A percentile compares a stretch with the other conserved stretches of the same genome.
Conservation (phyloP, 2,797 vertebrate species). For the Periophthalmus magnuspinnatus region DNA sequence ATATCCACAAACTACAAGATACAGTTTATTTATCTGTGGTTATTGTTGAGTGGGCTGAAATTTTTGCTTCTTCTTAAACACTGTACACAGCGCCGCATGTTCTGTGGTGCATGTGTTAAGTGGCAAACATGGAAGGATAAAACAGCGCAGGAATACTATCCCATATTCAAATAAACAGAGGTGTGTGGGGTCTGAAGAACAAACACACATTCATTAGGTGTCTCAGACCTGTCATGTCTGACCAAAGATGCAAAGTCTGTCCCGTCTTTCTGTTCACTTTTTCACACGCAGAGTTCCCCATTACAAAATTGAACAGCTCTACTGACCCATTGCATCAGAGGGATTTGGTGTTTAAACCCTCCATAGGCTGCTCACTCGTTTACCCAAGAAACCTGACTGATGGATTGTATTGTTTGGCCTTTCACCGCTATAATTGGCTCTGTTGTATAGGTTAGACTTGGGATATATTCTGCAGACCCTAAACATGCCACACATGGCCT, state of each 20-base stretch:
- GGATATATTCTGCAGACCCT: constrained; percentile 83
- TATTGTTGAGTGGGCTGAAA: constrained; percentile 50
- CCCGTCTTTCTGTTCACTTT: constrained; percentile 35
- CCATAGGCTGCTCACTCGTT: constrained; percentile 71
- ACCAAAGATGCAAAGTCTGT: constrained; percentile 45
- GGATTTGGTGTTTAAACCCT: constrained; percentile 74
- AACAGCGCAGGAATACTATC: constrained; percentile 79
- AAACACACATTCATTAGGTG: constrained; percentile 79
- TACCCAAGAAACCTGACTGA: constrained; percentile 76
- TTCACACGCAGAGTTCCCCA: constrained; percentile 54
- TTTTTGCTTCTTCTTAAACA: constrained; percentile 26
- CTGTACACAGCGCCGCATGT: constrained; percentile 17
- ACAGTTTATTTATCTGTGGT: constrained; percentile 64
- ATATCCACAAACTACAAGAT: constrained; percentile 63
- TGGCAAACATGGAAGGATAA: constrained; percentile 71
- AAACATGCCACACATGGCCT: constrained; percentile 82
- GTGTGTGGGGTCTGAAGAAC: constrained; percentile 76
- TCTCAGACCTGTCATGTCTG: constrained; percentile 56
- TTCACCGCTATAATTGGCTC: constrained; percentile 77
- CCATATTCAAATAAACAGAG: constrained; percentile 82
- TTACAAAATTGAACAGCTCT: constrained; percentile 79
- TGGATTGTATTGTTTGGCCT: constrained; percentile 85
- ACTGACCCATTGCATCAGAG: constrained; percentile 76
- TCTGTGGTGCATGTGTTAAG: constrained; percentile 69
- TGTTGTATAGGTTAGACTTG: constrained; percentile 82